Percentiles rank a stretch among this genome's conserved stretches.
Evolutionary conservation across 2,888 invertebrate genomes (phyloP).

Genomic region (Hofmannophila pseudospretella): DNA sequence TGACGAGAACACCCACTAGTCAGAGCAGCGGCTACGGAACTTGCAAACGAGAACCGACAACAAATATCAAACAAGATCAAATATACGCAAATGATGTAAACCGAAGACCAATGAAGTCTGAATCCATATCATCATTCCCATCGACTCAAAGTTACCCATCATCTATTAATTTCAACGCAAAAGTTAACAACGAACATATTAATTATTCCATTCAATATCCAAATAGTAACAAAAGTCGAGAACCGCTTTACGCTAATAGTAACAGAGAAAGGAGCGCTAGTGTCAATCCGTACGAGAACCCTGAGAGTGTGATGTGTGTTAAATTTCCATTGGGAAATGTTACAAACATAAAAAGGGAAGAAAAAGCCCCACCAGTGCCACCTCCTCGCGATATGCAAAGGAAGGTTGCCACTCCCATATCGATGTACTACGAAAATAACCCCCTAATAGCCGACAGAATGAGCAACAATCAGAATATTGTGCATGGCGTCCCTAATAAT

Average conservation of each 20-base stretch:
- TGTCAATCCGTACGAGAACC: conserved; percentile 49
- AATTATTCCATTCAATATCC: conserved; percentile 69
- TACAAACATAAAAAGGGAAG: conserved; percentile 58
- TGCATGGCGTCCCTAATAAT: conserved; percentile 65
- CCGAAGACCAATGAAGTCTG: conserved; percentile 61
- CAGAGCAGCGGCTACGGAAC: conserved; percentile 72
- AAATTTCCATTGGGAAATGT: conserved; percentile 74
- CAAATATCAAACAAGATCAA: conserved; percentile 60
- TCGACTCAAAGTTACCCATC: conserved; percentile 73
- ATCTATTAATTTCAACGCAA: conserved; percentile 74
- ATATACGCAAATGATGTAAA: conserved; percentile 44
- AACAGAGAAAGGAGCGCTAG: conserved; percentile 54
- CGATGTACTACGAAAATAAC: conserved; percentile 71
- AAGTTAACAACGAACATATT: conserved; percentile 74
- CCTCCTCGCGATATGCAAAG: conserved; percentile 87
- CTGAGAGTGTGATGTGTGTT: conserved; percentile 65
- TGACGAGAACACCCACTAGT: conserved; percentile 73
- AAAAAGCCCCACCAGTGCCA: conserved; percentile 83
- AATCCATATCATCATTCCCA: conserved; percentile 73
- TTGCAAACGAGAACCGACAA: conserved; percentile 66
- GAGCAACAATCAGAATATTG: conserved; percentile 38
- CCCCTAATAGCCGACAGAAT: conserved; percentile 48
- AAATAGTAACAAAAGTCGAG: conserved; percentile 52
- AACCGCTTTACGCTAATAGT: conserved; percentile 57
- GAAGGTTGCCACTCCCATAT: conserved; percentile 71